Evolutionary conservation across 64 coral and sea anemone species (phyloP).

Genomic region (Platygyra sinensis): DNA sequence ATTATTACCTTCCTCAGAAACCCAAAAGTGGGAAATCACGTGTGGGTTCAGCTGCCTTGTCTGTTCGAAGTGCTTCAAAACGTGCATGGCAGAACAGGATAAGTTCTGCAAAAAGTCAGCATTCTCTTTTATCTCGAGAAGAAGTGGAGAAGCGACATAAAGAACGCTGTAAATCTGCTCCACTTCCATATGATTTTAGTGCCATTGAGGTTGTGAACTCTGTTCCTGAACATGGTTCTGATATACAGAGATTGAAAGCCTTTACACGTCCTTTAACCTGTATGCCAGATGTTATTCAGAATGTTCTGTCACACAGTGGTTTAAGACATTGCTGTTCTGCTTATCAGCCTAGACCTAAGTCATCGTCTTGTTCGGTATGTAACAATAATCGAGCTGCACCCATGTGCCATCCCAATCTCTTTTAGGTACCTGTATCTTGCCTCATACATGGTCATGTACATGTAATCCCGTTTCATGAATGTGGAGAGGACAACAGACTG

Average conservation of each 20-base stretch:
- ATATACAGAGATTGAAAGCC: constrained; percentile 68
- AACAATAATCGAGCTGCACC: no score
- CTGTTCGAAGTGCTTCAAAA: constrained; percentile 59
- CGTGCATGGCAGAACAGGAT: constrained; percentile 88
- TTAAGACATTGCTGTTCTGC: constrained; percentile 92
- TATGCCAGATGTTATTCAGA: constrained; percentile 90
- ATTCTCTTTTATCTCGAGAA: constrained; percentile 77
- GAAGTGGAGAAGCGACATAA: constrained; percentile 63
- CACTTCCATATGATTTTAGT: constrained; percentile 90
- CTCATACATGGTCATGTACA: no score
- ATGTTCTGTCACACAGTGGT: constrained; percentile 88
- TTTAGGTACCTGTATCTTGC: no score
- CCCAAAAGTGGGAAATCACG: constrained; percentile 26
- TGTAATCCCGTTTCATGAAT: no score
- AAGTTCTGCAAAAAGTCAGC: constrained; percentile 67
- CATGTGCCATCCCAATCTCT: no score
- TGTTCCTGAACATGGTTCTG: constrained; percentile 76
- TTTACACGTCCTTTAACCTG: constrained; percentile 86
- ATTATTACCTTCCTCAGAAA: constrained; percentile 22
- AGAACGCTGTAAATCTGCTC: constrained; percentile 86
- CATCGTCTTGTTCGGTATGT: constrained; percentile 70
- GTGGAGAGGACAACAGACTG: no score
- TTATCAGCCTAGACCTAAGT: constrained; percentile 62
- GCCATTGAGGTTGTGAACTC: constrained; percentile 56
- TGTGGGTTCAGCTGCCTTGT: constrained; percentile 17